These are phyloP conservation scores for Charanyca ferruginea DNA, from an alignment of 2,888 invertebrate species.

Conservation along the genomic window DNA sequence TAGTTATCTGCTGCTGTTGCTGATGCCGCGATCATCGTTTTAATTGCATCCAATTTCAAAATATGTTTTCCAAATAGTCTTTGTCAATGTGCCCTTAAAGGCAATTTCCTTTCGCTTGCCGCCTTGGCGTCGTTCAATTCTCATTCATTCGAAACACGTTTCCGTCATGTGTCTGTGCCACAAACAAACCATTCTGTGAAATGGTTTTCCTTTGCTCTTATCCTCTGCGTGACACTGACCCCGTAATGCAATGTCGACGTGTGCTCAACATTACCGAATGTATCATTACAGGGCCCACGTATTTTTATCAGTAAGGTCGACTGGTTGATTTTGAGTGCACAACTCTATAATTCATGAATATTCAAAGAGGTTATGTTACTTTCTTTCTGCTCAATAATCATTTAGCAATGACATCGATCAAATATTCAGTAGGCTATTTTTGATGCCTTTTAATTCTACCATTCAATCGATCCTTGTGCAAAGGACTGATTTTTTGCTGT, in stretches of 20 bases:
- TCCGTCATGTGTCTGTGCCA: conserved; percentile 66
- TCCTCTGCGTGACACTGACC: conserved; percentile 82
- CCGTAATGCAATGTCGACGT: conserved; percentile 80
- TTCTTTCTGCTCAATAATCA: conserved; percentile 42
- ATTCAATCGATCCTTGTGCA: conserved; percentile 23
- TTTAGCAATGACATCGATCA: conserved; percentile 27
- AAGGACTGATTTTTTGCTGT: conserved; percentile 43
- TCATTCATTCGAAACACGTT: conserved; percentile 69
- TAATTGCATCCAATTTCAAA: conserved; percentile 37
- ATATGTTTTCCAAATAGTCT: conserved; percentile 32
- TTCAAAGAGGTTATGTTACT: conserved; percentile 67
- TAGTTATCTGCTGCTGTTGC: conserved; percentile 10
- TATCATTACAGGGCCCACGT: conserved; percentile 65
- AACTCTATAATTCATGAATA: conserved; percentile 64
- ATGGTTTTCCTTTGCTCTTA: conserved; percentile 77
- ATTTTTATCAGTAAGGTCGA: conserved; percentile 76
- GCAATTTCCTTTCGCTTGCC: conserved; percentile 51
- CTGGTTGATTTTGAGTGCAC: conserved; percentile 62
- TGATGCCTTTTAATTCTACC: conserved; percentile 18
- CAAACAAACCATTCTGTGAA: conserved; percentile 76
- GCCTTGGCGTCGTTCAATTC: conserved; percentile 66
- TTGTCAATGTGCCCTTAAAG: conserved; percentile 36
- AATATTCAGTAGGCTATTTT: conserved; percentile 36
- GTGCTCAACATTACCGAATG: conserved; percentile 69
- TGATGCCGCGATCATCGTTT: conserved; percentile 18